These are phyloP conservation scores for Microchirus variegatus DNA, from an alignment of 2,797 vertebrate species.

Conservation along the genomic window DNA sequence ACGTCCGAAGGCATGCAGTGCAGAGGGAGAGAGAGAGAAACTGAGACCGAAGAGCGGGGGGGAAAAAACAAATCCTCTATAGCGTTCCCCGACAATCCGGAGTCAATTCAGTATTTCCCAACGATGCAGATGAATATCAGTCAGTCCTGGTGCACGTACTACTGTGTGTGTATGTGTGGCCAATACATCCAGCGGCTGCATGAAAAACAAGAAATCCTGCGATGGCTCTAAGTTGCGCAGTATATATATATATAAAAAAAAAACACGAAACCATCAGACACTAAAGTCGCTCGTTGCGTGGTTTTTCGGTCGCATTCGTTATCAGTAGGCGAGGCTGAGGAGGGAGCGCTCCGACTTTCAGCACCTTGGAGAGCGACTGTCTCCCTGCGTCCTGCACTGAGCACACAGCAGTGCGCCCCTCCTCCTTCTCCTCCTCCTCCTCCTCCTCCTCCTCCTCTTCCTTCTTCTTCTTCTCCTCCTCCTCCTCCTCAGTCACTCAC, in stretches of 20 bases:
- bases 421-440: slow-evolving; percentile 3
- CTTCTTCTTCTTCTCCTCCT: neutral
- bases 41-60: neutral
- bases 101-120: slow-evolving; percentile 77
- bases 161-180: neutral
- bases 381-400: slow-evolving; percentile 66
- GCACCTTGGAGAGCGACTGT: slow-evolving; percentile 76
- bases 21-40: slow-evolving; percentile 14
- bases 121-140: slow-evolving; percentile 64
- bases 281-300: slow-evolving; percentile 20
- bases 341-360: slow-evolving; percentile 73
- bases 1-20: slow-evolving; percentile 44
- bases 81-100: slow-evolving; percentile 68
- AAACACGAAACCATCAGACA: slow-evolving; percentile 5
- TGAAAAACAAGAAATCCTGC: slow-evolving; percentile 47
- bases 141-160: slow-evolving; percentile 58
- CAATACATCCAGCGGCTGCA: slow-evolving; percentile 65
- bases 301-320: slow-evolving; percentile 30
- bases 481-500: slow-evolving; percentile 42
- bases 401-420: slow-evolving; percentile 44
- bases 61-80: slow-evolving; percentile 50
- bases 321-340: slow-evolving; percentile 36
- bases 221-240: slow-evolving; percentile 48
- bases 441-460: neutral
- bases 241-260: too few species aligned